phyloP scores from a whole-genome alignment of 2,113 vertebrate species.

The Epinephelus cyanopodus region DNA sequence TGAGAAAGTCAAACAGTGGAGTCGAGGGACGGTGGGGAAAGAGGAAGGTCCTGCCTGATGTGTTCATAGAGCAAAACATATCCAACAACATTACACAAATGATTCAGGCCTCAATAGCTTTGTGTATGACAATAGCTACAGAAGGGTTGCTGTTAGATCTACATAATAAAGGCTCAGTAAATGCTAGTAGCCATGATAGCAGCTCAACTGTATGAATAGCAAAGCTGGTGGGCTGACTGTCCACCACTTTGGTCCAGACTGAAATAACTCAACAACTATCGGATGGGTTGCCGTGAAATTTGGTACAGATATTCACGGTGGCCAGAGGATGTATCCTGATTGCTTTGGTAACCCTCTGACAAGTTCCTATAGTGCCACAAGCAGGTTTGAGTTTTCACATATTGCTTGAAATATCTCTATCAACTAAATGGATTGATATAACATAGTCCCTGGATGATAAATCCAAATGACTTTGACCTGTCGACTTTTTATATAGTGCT shows the following conservation, averaged over 20 bases:
- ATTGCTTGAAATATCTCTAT: too few species aligned
- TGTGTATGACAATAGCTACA: slow-evolving; percentile 1
- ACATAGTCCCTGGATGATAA: too few species aligned
- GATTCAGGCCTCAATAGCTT: slow-evolving; percentile 17
- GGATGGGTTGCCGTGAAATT: neutral
- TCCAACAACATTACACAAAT: slow-evolving; percentile 16
- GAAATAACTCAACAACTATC: neutral
- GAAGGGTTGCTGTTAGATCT: neutral
- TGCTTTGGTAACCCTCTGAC: too few species aligned
- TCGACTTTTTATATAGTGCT: too few species aligned
- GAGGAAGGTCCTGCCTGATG: neutral
- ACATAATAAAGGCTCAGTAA: neutral
- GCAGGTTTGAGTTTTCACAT: too few species aligned
- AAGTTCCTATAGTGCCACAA: too few species aligned
- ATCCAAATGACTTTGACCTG: too few species aligned
- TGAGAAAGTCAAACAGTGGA: slow-evolving; percentile 16
- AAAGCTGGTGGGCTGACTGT: neutral
- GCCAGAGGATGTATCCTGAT: too few species aligned
- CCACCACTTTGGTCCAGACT: neutral
- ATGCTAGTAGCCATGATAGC: neutral
- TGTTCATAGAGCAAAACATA: slow-evolving; percentile 31
- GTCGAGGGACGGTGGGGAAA: neutral
- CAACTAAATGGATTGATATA: too few species aligned
- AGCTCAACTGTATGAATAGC: neutral
- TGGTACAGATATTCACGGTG: neutral